Evolutionary conservation across 2,888 invertebrate species (phyloP).

Genomic region (Phyllotreta cruciferae): DNA sequence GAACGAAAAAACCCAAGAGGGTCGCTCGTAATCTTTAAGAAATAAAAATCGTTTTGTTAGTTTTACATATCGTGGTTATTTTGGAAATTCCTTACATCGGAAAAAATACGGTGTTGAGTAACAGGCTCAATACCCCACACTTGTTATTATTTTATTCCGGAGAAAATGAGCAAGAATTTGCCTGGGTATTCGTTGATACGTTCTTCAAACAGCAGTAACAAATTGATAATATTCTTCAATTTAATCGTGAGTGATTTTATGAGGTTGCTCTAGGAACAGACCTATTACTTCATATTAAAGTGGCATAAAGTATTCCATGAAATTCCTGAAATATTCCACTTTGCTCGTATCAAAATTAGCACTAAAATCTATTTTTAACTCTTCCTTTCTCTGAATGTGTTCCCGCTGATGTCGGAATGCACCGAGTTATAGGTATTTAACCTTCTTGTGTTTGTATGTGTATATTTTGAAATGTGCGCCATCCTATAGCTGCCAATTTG

Average conservation of each 20-base stretch:
- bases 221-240: too few species aligned
- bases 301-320: neutral
- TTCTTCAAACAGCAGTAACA: too few species aligned
- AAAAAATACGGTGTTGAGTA: too few species aligned
- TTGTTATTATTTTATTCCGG: too few species aligned
- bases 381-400: neutral
- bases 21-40: too few species aligned
- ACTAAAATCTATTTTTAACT: conserved; percentile 9
- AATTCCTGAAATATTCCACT: neutral
- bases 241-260: too few species aligned
- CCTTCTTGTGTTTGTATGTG: conserved; percentile 3
- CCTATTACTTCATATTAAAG: too few species aligned
- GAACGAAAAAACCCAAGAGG: too few species aligned
- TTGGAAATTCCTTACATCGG: too few species aligned
- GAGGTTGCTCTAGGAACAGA: too few species aligned
- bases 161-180: neutral
- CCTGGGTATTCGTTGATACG: conserved; percentile 10
- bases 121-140: neutral
- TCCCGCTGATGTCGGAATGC: conserved; percentile 9
- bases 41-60: too few species aligned
- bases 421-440: conserved; percentile 9
- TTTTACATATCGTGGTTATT: too few species aligned
- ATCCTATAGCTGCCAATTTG: conserved; percentile 9
- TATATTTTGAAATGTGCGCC: conserved; percentile 11
- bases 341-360: neutral